Conservation (phyloP, 2,888 invertebrate genomes). For the Physocephala rufipes region DNA sequence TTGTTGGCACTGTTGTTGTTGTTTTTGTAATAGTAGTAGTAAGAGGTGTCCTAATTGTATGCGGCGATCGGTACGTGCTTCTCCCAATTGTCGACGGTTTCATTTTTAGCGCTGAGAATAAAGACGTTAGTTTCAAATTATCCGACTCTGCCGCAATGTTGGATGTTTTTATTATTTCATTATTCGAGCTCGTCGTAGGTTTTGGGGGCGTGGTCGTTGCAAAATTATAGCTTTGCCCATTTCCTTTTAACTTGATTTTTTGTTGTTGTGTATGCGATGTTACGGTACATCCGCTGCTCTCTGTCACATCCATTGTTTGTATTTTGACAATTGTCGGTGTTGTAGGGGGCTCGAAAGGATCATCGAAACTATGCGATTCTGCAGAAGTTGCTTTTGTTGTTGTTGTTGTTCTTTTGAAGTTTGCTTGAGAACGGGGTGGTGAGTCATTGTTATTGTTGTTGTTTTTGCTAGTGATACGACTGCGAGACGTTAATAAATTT, state of each 20-base stretch:
- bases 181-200: not conserved
- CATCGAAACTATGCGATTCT: conserved; percentile 20
- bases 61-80: conserved; percentile 29
- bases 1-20: not conserved
- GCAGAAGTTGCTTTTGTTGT: conserved; percentile 6
- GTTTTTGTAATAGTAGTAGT: conserved; percentile 21
- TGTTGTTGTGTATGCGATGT: conserved; percentile 54
- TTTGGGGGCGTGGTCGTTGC: conserved; percentile 35
- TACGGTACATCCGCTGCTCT: conserved; percentile 54
- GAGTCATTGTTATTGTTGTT: conserved; percentile 35
- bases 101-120: conserved; percentile 41
- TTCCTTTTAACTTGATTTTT: conserved; percentile 45
- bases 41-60: conserved; percentile 25
- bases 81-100: conserved; percentile 10
- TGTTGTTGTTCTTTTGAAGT: not conserved
- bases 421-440: conserved; percentile 38
- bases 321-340: conserved; percentile 50
- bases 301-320: conserved; percentile 54
- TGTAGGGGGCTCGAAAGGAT: conserved; percentile 13
- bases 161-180: not conserved
- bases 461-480: conserved; percentile 37
- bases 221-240: conserved; percentile 35
- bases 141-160: conserved; percentile 31
- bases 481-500: conserved; percentile 17
- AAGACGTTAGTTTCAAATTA: conserved; percentile 42